Conservation (phyloP, 1,140 invertebrate species). For the Drosophila baimaii region DNA sequence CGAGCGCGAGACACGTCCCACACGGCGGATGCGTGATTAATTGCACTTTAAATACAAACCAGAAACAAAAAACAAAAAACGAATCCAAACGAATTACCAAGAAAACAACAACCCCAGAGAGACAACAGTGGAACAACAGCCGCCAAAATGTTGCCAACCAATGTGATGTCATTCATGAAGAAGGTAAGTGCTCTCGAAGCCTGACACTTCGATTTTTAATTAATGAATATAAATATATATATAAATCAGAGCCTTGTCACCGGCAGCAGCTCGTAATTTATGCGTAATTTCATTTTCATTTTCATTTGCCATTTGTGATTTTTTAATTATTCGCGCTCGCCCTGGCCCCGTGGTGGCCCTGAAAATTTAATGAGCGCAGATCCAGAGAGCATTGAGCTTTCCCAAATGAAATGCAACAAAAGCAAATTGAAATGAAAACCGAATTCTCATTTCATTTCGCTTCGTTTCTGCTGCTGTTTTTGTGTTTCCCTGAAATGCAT, state of each 20-base stretch:
- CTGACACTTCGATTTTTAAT: slow-evolving; percentile 48
- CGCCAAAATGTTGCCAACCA: slow-evolving; percentile 89
- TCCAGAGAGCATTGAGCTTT: not conserved
- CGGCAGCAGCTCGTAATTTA: slow-evolving; percentile 69
- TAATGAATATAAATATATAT: slow-evolving; percentile 51
- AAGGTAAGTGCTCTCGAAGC: slow-evolving; percentile 86
- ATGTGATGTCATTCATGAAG: slow-evolving; percentile 93
- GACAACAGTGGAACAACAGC: slow-evolving; percentile 9
- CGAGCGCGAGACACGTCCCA: slow-evolving; percentile 19
- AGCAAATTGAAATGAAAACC: slow-evolving; percentile 43
- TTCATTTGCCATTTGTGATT: slow-evolving; percentile 55
- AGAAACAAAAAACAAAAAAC: slow-evolving; percentile 22
- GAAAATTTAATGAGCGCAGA: slow-evolving; percentile 66
- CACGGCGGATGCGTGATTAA: slow-evolving; percentile 75
- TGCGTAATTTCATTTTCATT: slow-evolving; percentile 64
- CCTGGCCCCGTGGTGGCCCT: slow-evolving; percentile 32
- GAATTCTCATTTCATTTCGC: slow-evolving; percentile 13
- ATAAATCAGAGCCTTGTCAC: slow-evolving; percentile 57
- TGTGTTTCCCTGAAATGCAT: slow-evolving; percentile 20
- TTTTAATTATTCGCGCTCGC: slow-evolving; percentile 54
- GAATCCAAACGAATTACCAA: slow-evolving; percentile 5
- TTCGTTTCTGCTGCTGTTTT: not conserved
- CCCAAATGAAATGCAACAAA: slow-evolving; percentile 54
- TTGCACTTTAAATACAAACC: slow-evolving; percentile 70
- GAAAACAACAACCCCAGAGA: slow-evolving; percentile 2